These are phyloP conservation scores for Lateolabrax maculatus DNA, from an alignment of 2,797 vertebrate species.

Conservation along the genomic window DNA sequence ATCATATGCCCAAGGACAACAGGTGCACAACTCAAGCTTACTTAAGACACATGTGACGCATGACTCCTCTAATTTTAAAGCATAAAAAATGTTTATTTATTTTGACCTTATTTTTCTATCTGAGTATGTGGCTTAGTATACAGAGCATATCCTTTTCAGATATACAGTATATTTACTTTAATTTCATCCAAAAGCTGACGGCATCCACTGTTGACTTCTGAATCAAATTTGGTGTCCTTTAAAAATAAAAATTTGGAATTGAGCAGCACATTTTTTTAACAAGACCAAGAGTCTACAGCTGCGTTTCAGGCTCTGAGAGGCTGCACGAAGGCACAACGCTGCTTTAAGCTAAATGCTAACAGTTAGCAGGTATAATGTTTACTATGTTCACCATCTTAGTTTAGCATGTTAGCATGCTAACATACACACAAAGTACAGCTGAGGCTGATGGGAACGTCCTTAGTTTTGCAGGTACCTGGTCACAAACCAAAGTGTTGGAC, in stretches of 20 bases:
- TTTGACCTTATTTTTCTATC: background rate
- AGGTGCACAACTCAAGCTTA: slow-evolving; percentile 51
- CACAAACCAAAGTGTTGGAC: no score
- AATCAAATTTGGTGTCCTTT: background rate
- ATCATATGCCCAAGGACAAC: slow-evolving; percentile 50
- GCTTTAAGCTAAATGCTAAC: background rate
- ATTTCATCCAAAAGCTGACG: background rate
- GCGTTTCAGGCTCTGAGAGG: background rate
- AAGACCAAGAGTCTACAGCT: background rate
- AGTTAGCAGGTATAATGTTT: no score
- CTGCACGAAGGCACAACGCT: background rate
- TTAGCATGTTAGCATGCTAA: background rate
- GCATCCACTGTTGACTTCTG: no score
- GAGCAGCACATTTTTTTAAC: background rate
- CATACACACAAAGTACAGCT: no score
- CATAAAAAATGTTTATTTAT: background rate
- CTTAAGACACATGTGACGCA: background rate
- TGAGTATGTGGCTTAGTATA: background rate
- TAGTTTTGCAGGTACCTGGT: no score
- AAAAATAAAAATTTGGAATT: background rate
- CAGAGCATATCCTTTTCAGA: background rate
- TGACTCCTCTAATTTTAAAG: background rate
- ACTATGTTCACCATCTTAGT: no score
- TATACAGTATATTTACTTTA: slow-evolving; percentile 1
- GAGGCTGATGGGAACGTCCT: no score